Conservation (phyloP, 2,888 invertebrate genomes). For the Tubulanus polymorphus region DNA sequence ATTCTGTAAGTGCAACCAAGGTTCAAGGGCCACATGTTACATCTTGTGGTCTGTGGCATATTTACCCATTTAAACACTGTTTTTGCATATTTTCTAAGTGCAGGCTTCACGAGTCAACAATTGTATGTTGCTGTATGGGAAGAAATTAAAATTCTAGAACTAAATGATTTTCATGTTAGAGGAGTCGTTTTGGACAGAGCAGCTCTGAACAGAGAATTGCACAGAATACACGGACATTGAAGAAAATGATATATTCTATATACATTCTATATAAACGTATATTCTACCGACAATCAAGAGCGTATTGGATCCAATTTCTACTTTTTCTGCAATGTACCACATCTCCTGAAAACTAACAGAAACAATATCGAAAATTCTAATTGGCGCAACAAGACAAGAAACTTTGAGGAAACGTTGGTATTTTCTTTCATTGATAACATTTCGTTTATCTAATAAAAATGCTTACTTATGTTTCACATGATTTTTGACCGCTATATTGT, state of each 20-base stretch:
- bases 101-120: constrained; percentile 7
- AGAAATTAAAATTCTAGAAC: constrained; percentile 15
- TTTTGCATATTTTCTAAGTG: not conserved
- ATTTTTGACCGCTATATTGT: no score
- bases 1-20: no score
- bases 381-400: not conserved
- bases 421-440: not conserved
- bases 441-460: no score
- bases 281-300: not conserved
- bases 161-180: constrained; percentile 10
- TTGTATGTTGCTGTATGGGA: constrained; percentile 22
- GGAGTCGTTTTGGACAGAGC: constrained; percentile 21
- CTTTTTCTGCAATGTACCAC: not conserved
- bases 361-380: not conserved
- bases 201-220: constrained; percentile 20
- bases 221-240: constrained; percentile 9
- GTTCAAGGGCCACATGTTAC: not conserved
- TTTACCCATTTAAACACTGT: not conserved
- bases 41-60: not conserved
- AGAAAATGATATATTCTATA: not conserved
- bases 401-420: not conserved
- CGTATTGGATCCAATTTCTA: not conserved
- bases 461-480: no score
- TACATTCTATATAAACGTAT: no score
- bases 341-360: not conserved